A percentile compares a stretch with the other conserved stretches of the same genome.
Conservation (phyloP, 2,113 vertebrate genomes). For the Gymnobelideus leadbeateri region DNA sequence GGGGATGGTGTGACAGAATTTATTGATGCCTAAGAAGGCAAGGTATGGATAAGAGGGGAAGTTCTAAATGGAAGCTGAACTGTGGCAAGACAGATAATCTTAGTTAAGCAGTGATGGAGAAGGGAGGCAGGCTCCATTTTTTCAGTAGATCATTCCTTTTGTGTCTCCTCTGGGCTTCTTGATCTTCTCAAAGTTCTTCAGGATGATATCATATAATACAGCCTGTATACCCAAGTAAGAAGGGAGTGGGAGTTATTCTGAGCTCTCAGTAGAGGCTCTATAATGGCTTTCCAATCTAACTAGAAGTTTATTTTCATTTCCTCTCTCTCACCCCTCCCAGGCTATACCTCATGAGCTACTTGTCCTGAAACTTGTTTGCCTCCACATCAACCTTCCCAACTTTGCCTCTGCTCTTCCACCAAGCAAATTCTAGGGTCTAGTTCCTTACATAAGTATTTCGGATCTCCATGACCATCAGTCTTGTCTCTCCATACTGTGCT, state of each 20-base stretch:
- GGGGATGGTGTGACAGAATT: constrained; percentile 51
- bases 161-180: constrained; percentile 93
- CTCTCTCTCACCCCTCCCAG: constrained; percentile 41
- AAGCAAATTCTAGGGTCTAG: neutral
- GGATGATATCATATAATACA: constrained; percentile 90
- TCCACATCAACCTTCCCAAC: constrained; percentile 17
- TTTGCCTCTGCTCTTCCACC: neutral
- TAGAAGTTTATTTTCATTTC: constrained; percentile 26
- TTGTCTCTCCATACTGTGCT: constrained; percentile 90
- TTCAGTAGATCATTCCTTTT: constrained; percentile 94
- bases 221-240: constrained; percentile 81
- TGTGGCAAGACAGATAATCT: constrained; percentile 36
- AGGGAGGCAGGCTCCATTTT: neutral
- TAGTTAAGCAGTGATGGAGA: constrained; percentile 23
- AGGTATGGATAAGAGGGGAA: constrained; percentile 37
- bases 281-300: constrained; percentile 43
- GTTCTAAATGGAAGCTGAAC: constrained; percentile 12
- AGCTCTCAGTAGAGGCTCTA: constrained; percentile 7
- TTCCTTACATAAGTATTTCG: constrained; percentile 91
- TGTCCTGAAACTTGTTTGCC: constrained; percentile 26
- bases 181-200: constrained; percentile 94
- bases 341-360: constrained; percentile 12
- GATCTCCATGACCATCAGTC: constrained; percentile 90
- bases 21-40: constrained; percentile 69
- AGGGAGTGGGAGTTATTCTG: constrained; percentile 29